A percentile compares a stretch with the other conserved stretches of the same genome.
phyloP scores from a whole-genome alignment of 2,113 vertebrate genomes.

The Rhabdomys dilectus region DNA sequence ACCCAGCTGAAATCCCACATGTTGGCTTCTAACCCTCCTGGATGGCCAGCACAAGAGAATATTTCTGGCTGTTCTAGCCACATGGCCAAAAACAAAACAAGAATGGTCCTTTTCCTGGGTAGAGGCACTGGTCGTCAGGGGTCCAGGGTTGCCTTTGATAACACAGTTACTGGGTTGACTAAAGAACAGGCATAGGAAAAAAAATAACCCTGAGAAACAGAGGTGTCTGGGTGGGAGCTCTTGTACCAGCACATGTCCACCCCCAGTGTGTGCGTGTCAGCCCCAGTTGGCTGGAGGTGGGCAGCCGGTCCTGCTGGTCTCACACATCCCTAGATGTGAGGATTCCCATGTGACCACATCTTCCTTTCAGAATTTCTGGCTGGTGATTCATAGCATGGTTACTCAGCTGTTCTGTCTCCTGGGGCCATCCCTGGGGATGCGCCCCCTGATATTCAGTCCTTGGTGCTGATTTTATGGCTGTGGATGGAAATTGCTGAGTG shows the following conservation, averaged over 20 bases:
- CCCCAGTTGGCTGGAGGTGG: neutral
- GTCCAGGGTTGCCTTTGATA: neutral
- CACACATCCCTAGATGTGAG: neutral
- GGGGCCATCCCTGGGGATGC: neutral
- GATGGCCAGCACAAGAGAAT: slow-evolving; percentile 2
- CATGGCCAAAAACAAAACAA: slow-evolving; percentile 49
- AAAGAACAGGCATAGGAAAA: neutral
- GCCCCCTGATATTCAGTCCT: neutral
- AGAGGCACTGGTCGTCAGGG: neutral
- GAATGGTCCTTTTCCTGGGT: slow-evolving; percentile 55
- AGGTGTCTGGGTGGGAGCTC: neutral
- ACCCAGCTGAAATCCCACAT: slow-evolving; percentile 59
- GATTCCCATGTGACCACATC: neutral
- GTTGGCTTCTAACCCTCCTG: slow-evolving; percentile 57
- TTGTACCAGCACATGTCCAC: neutral
- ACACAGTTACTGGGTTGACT: neutral
- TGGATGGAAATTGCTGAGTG: neutral
- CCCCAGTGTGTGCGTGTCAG: neutral
- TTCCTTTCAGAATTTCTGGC: slow-evolving; percentile 55
- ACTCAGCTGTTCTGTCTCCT: neutral
- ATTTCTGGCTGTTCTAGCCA: slow-evolving; percentile 70
- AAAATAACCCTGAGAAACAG: neutral
- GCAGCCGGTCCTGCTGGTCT: neutral
- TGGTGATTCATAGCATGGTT: slow-evolving; percentile 47
- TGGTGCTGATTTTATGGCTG: neutral